A percentile compares a stretch with the other conserved stretches of the same genome.
phyloP scores from a whole-genome alignment of 2,888 invertebrate genomes.

The Frankliniella intonsa region DNA sequence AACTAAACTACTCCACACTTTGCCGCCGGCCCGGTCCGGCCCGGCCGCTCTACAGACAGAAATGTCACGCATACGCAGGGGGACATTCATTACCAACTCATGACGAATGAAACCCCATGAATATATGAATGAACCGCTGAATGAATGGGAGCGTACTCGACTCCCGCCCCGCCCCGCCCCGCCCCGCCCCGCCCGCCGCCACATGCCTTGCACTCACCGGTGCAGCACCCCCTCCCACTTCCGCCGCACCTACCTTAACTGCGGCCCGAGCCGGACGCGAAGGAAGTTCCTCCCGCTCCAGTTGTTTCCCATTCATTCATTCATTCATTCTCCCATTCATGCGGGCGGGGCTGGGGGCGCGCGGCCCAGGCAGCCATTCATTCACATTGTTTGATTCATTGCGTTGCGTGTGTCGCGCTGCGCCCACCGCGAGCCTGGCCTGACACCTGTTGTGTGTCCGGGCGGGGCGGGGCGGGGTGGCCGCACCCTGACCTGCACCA shows the following conservation, averaged over 20 bases:
- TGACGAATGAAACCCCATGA: background rate
- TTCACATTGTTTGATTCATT: background rate
- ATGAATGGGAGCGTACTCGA: constrained; percentile 50
- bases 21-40: no score
- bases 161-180: constrained; percentile 42
- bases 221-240: constrained; percentile 42
- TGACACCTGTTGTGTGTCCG: background rate
- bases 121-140: background rate
- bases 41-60: no score
- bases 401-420: background rate
- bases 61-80: no score
- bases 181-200: constrained; percentile 38
- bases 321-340: no score
- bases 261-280: background rate
- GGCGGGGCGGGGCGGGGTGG: background rate
- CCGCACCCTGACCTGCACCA: background rate
- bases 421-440: background rate
- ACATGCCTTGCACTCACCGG: background rate
- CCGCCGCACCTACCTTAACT: constrained; percentile 39
- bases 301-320: constrained; percentile 4
- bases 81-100: no score
- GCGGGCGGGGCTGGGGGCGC: background rate
- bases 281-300: constrained; percentile 11
- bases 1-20: no score
- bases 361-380: background rate